Percentiles rank a stretch among this genome's conserved stretches.
Conservation (phyloP, 2,888 invertebrate genomes). For the Priocnemis perturbator region DNA sequence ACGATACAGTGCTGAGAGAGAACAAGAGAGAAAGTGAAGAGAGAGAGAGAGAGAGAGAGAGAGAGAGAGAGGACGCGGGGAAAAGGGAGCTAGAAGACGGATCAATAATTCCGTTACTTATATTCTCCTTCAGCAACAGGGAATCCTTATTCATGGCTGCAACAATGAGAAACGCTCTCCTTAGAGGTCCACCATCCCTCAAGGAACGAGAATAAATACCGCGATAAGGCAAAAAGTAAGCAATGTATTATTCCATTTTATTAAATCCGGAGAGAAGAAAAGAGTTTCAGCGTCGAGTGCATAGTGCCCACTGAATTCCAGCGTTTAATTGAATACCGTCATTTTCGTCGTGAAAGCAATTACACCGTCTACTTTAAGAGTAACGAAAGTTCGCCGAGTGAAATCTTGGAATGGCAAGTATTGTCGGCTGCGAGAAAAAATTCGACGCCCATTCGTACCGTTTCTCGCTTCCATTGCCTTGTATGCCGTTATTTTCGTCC, state of each 20-base stretch:
- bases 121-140: conserved; percentile 17
- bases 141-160: conserved; percentile 34
- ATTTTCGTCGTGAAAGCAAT: conserved; percentile 27
- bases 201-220: conserved; percentile 39
- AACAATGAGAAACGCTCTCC: conserved; percentile 34
- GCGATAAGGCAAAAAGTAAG: conserved; percentile 44
- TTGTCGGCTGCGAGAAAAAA: background rate
- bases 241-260: conserved; percentile 48
- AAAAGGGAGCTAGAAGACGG: conserved; percentile 4
- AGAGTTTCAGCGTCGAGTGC: conserved; percentile 23
- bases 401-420: background rate
- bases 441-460: background rate
- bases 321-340: conserved; percentile 15
- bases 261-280: conserved; percentile 41
- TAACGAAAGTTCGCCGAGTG: conserved; percentile 14
- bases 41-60: conserved; percentile 9
- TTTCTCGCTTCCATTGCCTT: background rate
- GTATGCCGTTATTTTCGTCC: too few species aligned
- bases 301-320: background rate
- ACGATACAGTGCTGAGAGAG: background rate
- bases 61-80: background rate
- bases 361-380: conserved; percentile 25
- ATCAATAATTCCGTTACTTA: conserved; percentile 37
- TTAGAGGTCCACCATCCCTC: conserved; percentile 21
- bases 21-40: background rate